Conservation (phyloP, 2,888 invertebrate species). For the Zelleria hepariella region DNA sequence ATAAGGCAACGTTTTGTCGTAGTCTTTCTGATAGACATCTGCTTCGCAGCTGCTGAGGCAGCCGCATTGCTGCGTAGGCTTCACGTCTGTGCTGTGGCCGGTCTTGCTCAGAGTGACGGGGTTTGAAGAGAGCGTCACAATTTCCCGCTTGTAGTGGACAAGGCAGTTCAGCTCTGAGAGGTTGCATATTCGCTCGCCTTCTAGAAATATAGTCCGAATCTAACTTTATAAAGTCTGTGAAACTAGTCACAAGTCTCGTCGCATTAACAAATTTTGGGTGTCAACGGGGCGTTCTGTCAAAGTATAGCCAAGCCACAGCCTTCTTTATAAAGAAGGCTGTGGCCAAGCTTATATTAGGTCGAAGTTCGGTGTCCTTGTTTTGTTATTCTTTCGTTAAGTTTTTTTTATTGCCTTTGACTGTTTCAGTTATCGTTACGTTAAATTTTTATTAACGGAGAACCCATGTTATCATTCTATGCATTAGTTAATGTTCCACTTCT, state of each 20-base stretch:
- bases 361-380: too few relatives aligned
- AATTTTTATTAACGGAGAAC: background rate
- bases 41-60: constrained; percentile 51
- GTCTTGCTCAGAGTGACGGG: constrained; percentile 14
- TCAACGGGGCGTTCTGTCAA: too few relatives aligned
- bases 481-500: background rate
- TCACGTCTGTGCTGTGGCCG: background rate
- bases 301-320: too few relatives aligned
- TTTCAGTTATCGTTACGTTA: background rate
- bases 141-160: constrained; percentile 37
- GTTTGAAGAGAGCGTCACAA: constrained; percentile 34
- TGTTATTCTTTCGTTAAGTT: too few relatives aligned
- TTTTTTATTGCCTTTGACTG: background rate
- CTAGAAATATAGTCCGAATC: constrained; percentile 21
- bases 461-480: background rate
- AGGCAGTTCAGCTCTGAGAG: constrained; percentile 46
- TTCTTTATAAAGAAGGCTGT: too few relatives aligned
- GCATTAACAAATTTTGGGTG: too few relatives aligned
- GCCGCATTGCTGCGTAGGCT: background rate
- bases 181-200: constrained; percentile 44
- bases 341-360: too few relatives aligned
- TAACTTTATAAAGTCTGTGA: background rate
- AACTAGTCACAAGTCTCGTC: too few relatives aligned
- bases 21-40: constrained; percentile 43
- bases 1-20: constrained; percentile 24